Evolutionary conservation across 2,888 invertebrate species (phyloP).

Genomic region (Oxycera nigricornis): DNA sequence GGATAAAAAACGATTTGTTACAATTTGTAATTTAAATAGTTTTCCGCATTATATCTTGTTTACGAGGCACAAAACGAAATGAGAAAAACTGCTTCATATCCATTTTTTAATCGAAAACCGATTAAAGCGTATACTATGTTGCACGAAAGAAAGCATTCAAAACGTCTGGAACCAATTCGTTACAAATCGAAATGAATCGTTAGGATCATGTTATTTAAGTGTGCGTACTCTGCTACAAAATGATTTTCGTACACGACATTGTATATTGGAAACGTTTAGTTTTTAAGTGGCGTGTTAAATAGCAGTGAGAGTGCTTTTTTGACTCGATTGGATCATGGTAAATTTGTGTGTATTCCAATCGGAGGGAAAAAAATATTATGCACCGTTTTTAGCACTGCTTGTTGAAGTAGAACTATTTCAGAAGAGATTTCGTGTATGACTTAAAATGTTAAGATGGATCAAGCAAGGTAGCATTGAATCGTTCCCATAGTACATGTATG

Average conservation of each 20-base stretch:
- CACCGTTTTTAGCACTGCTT: no score
- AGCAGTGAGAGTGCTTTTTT: neutral
- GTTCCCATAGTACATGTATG: no score
- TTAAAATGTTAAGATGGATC: no score
- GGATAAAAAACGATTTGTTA: conserved; percentile 11
- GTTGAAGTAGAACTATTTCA: no score
- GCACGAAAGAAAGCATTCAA: conserved; percentile 14
- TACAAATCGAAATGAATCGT: conserved; percentile 29
- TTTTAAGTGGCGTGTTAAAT: no score
- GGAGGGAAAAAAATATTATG: no score
- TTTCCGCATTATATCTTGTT: conserved; percentile 7
- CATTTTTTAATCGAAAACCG: conserved; percentile 13
- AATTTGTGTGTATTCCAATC: no score
- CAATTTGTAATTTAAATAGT: conserved; percentile 14
- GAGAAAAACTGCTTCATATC: neutral
- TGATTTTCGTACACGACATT: neutral
- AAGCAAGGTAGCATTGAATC: no score
- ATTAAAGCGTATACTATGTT: conserved; percentile 1
- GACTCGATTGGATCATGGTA: neutral
- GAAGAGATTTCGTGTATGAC: no score
- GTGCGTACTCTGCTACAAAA: neutral
- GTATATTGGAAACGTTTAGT: neutral
- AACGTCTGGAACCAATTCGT: conserved; percentile 10
- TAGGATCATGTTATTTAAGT: neutral
- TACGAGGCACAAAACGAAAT: neutral